These are phyloP conservation scores for Plagiodera versicolora DNA, from an alignment of 2,888 invertebrate genomes.

Conservation along the genomic window DNA sequence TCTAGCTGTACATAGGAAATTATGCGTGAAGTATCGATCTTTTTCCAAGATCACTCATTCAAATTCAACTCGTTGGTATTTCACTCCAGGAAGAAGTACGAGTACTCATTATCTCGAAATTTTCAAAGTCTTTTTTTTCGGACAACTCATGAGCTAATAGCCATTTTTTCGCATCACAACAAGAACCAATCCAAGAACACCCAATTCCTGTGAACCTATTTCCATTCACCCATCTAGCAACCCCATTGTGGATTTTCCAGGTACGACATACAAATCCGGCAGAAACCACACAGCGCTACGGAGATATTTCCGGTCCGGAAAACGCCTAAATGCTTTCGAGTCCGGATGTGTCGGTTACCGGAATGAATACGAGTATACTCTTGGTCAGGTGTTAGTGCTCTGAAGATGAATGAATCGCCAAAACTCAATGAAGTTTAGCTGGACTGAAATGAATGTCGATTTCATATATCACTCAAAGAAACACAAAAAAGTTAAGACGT, in stretches of 20 bases:
- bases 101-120: no score
- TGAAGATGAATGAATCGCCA: background rate
- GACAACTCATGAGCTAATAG: no score
- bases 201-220: no score
- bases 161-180: no score
- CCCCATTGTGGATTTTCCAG: slow-evolving; percentile 7
- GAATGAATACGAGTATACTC: slow-evolving; percentile 51
- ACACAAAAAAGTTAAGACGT: no score
- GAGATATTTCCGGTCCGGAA: slow-evolving; percentile 51
- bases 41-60: background rate
- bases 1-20: slow-evolving; percentile 3
- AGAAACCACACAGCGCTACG: slow-evolving; percentile 44
- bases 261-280: slow-evolving; percentile 9
- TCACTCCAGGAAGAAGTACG: no score
- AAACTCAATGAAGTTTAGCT: background rate
- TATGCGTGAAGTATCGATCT: background rate
- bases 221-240: background rate
- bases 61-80: no score
- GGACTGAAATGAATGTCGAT: no score
- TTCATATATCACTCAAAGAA: no score
- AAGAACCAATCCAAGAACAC: no score
- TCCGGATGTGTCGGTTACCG: slow-evolving; percentile 50
- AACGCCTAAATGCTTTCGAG: slow-evolving; percentile 51
- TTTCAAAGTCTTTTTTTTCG: no score
- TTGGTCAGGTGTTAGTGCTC: slow-evolving; percentile 21